Evolutionary conservation across 2,113 vertebrate genomes (phyloP), one percentile per base, ranked within the genome.

Genomic region (Rhodinocichla rosea): DNA sequence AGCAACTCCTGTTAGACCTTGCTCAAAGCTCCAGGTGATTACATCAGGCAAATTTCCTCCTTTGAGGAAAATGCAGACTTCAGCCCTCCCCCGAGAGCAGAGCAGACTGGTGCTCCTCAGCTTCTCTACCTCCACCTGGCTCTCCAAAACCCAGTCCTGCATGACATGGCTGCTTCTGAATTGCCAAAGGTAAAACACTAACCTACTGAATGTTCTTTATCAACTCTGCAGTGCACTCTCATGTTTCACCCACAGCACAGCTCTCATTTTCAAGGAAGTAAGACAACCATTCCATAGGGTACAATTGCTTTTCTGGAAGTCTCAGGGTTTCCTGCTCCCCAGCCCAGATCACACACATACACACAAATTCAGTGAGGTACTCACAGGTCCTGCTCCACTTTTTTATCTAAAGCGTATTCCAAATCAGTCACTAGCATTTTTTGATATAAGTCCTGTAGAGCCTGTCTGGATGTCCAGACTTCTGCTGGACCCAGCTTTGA

Each of bases 311-410:
- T 74, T 60, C 70, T 73, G 30, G 3, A 84, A 68, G 1, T 30
- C 27, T 82, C 44, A 33, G 60, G 32, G 63, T 60, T 77, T 92
- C 70, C 82, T 96, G 77, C 56, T 84, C 56, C 87, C 67, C 95
- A 59, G 55, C 39, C 57, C 30, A 87, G 24, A 80, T 35, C 35
- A 89, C 9, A 59, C 6, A 65, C 1, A 67, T 19, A 65, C 3
- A 67, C 15, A 57, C 6, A 44, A 52, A 53, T 85, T 53, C 83
- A 68, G 16, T 64, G 57, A 81, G 80, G 91, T 97, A 97, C 99
- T 99, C 98, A 99, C 99, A 99, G 99, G 97, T 99, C 99, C 90
- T 99, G 99, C 97, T 99, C 99, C 97, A 99, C 99, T 97, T 99
- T 99, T 98, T 99, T 99, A 98, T 99, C 99, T 98, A 99, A 97